Evolutionary conservation across 1,140 invertebrate species (phyloP).

Genomic region (Bombus pascuorum): DNA sequence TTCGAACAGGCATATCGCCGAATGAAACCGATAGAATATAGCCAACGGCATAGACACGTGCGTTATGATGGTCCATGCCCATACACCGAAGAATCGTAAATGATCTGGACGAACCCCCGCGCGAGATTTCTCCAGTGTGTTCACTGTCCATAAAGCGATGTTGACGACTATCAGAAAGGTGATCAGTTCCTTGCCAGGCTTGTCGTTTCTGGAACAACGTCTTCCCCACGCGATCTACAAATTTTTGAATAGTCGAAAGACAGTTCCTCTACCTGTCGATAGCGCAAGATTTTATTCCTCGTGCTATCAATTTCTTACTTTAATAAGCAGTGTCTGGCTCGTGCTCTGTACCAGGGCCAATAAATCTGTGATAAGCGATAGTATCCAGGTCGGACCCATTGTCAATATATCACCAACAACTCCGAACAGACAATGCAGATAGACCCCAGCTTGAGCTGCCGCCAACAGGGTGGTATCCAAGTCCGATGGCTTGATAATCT

Average conservation of each 20-base stretch:
- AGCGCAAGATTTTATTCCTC: not conserved
- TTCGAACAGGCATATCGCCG: constrained; percentile 91
- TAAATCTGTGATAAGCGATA: constrained; percentile 84
- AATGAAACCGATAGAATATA: constrained; percentile 93
- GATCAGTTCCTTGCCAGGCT: constrained; percentile 91
- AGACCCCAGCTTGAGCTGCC: constrained; percentile 93
- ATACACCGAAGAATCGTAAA: constrained; percentile 90
- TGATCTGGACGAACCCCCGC: constrained; percentile 91
- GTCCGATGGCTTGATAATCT: constrained; percentile 83
- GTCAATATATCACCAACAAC: constrained; percentile 91
- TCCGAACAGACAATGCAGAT: constrained; percentile 94
- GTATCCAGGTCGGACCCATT: constrained; percentile 82
- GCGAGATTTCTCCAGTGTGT: constrained; percentile 92
- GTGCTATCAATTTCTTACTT: constrained; percentile 63
- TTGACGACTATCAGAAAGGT: constrained; percentile 93
- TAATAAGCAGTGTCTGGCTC: constrained; percentile 89
- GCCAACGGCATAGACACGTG: constrained; percentile 93
- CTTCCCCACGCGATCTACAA: constrained; percentile 90
- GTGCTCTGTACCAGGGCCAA: constrained; percentile 85
- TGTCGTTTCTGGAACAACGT: constrained; percentile 86
- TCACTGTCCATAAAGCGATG: constrained; percentile 94
- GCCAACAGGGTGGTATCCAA: constrained; percentile 93
- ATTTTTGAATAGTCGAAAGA: not conserved
- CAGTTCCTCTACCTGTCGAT: no score
- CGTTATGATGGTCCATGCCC: constrained; percentile 94